Base-by-base conservation (phyloP, 1,140 invertebrate genomes). In the Heliconius hewitsoni region DNA sequence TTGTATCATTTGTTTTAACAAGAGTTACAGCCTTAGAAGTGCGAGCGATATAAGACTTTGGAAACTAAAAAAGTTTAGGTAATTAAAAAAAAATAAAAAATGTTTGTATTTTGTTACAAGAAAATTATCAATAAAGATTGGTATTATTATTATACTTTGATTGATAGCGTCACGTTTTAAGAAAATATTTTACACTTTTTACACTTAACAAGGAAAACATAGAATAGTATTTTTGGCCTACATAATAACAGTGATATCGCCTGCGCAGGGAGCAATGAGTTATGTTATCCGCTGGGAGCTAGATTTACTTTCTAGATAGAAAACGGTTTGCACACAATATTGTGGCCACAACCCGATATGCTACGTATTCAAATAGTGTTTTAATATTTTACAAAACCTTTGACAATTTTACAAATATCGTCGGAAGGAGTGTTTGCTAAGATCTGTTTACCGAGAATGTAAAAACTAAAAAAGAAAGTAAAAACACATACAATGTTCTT, bases 1-100 rank as follows among this genome's bases (percentile, higher is more conserved):
- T 85, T 73, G 83, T 86, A 81, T 87, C 87, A 91, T 90, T 91
- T 88, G 84, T 88, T 91, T 82, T 75, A 79, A 50, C 73, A 71
- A 76, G 70, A 57, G 50, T 75, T 75, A 75, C 77, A 52, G 57
- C 57, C 74, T 71, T 71, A 71, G 52, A 70, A 42, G 3, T 23
- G 16, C 60, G 16, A 66, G 60, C 23, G 60, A 66, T 27, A 23
- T 23, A 57, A 23, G n/a, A 57, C 60, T 60, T 60, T 30, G 11
- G 60, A 66, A 8, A 66, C 8, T 66, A 30, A 66, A 66, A 30
- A 30, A 13, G 60, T 66, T 66, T 16, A 66, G 60, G 60, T 66
- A 30, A 30, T 66, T 16, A 9, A 60, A 60, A 3, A 23, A 60
- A n/a, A 27, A 16, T 8, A 37, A 66, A 66, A 30, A 57, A 23